Evolutionary conservation across 2,797 vertebrate species (phyloP), one percentile per base, ranked within the genome.

Genomic region (Sebastes umbrosus): DNA sequence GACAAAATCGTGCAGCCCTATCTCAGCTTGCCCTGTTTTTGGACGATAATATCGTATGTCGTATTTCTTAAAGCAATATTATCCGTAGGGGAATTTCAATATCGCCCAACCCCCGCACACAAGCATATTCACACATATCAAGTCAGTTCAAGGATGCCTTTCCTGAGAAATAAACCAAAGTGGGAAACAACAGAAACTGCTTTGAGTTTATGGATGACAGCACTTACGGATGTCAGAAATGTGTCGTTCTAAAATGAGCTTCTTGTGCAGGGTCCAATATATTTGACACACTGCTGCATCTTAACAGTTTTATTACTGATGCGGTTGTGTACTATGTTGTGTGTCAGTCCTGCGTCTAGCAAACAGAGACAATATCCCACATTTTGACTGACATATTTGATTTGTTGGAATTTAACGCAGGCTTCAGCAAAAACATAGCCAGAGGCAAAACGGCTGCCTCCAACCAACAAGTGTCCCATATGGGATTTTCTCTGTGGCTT

Each of bases 311-410:
- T 69, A 64, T 54, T 20, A 20, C 29, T 22, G 25, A 69, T 68
- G 58, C 72, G 36, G 9, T 22, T 31, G 25, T 54, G 20, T 20
- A n/a, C 25, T 14, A 12, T 64, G n/a, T n/a, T 39, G 24, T 25
- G 20, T 52, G 24, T 59, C 43, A 71, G 55, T 57, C 43, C 24
- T 63, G n/a, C 27, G 24, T 54, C 24, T 24, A 75, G 39, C 58
- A 82, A 75, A 73, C 24, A 31, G 50, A 79, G 36, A 1, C 59
- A 62, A 72, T 0, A 3, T 65, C 39, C 25, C n/a, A 63, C 29
- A 77, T 75, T 83, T 59, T 74, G 76, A 85, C 63, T 75, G 75
- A 77, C 54, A 67, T 34, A 29, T 57, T 57, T 81, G 65, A 84
- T 80, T 70, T 84, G 52, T 72, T 69, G 14, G 0, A 74, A 54